Evolutionary conservation across 2,113 vertebrate species (phyloP).

Genomic region (Pterophyllum scalare): DNA sequence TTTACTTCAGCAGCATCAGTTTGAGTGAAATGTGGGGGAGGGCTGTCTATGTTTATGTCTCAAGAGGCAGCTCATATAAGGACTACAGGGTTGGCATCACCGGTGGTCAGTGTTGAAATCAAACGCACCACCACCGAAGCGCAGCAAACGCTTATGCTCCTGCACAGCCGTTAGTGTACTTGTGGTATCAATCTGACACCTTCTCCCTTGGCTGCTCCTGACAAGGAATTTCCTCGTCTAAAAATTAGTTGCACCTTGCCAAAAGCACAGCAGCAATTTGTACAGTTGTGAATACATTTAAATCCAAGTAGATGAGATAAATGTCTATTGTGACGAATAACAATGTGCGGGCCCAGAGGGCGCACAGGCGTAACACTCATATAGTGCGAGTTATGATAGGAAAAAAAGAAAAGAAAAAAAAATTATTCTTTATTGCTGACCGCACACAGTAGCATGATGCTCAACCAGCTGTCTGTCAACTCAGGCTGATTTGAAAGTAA

Average conservation of each 20-base stretch:
- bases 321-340: conserved; percentile 48
- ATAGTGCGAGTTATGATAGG: conserved; percentile 11
- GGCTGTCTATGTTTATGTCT: conserved; percentile 56
- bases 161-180: conserved; percentile 74
- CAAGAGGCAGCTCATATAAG: conserved; percentile 69
- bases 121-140: conserved; percentile 74
- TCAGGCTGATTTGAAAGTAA: conserved; percentile 53
- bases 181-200: conserved; percentile 75
- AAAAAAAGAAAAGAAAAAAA: conserved; percentile 6
- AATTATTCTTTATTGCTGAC: conserved; percentile 34
- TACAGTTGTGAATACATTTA: conserved; percentile 73
- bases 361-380: background rate
- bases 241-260: conserved; percentile 71
- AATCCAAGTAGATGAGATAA: conserved; percentile 65
- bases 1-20: conserved; percentile 44
- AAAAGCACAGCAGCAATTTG: conserved; percentile 73
- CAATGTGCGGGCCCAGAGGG: conserved; percentile 26
- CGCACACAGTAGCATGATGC: conserved; percentile 30
- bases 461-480: conserved; percentile 55
- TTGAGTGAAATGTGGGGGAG: conserved; percentile 45
- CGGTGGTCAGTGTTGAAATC: conserved; percentile 77
- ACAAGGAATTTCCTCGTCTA: conserved; percentile 76
- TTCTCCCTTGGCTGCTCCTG: conserved; percentile 80
- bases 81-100: conserved; percentile 73
- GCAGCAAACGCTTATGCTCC: conserved; percentile 77